phyloP scores from a whole-genome alignment of 1,140 invertebrate species.

The Dolichoris vasculosae region DNA sequence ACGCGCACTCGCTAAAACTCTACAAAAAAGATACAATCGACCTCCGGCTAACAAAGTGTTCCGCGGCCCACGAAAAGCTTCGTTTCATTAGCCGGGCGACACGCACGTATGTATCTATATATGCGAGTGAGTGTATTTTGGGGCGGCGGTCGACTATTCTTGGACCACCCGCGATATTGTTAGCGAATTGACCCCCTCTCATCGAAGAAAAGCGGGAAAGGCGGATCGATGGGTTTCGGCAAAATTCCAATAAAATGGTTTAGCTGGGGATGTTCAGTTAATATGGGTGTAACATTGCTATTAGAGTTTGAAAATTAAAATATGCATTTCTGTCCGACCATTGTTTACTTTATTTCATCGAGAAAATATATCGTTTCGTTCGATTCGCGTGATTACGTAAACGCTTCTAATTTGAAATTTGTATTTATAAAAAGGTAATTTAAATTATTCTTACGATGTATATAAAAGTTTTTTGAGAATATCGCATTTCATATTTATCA shows the following conservation, averaged over 20 bases:
- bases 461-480: not conserved
- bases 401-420: not conserved
- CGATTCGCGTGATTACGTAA: not conserved
- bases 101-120: too few species aligned
- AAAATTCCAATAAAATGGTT: not conserved
- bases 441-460: not conserved
- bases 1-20: not conserved
- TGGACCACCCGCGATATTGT: slow-evolving; percentile 54
- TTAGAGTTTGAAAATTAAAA: not conserved
- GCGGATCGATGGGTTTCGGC: not conserved
- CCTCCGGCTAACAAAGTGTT: not conserved
- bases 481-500: not conserved
- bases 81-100: slow-evolving; percentile 10
- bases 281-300: not conserved
- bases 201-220: not conserved
- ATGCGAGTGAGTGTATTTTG: slow-evolving; percentile 55
- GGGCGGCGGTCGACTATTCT: slow-evolving; percentile 55
- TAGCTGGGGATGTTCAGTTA: not conserved
- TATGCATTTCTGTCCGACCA: not conserved
- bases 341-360: not conserved
- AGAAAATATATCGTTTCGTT: not conserved
- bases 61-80: not conserved
- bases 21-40: slow-evolving; percentile 6
- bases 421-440: not conserved
- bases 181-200: slow-evolving; percentile 8